Evolutionary conservation across 1,140 invertebrate species (phyloP).

Genomic region (Drosophila tsacasi): DNA sequence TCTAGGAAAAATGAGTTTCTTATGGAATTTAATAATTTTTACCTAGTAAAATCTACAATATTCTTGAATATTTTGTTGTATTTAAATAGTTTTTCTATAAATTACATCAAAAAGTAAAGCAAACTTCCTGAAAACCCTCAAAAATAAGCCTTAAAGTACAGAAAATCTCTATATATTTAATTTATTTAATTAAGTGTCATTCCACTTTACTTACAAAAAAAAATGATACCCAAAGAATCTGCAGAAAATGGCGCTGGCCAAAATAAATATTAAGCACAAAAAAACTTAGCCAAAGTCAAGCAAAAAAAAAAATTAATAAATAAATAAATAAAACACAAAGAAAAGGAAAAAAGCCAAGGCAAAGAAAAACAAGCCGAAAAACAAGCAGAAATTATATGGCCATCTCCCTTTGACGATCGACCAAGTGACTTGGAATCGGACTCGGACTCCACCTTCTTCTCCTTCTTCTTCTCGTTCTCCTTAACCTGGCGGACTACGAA

Average conservation of each 20-base stretch:
- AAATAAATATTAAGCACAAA: constrained; percentile 51
- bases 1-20: neutral
- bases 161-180: neutral
- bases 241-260: constrained; percentile 46
- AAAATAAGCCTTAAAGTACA: neutral
- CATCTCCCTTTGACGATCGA: constrained; percentile 13
- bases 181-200: constrained; percentile 48
- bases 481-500: constrained; percentile 5
- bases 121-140: neutral
- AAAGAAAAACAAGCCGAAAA: constrained; percentile 23
- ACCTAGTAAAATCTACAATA: neutral
- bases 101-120: too few species aligned
- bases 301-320: constrained; percentile 18
- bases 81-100: neutral
- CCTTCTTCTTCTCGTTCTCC: neutral
- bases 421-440: constrained; percentile 42
- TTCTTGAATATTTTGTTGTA: neutral
- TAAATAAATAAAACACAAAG: constrained; percentile 9
- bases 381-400: constrained; percentile 31
- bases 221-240: constrained; percentile 13
- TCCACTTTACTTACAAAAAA: constrained; percentile 26
- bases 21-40: neutral
- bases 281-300: constrained; percentile 16
- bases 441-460: constrained; percentile 32
- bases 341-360: constrained; percentile 10